Percentiles rank a stretch among this genome's conserved stretches.
Conservation (phyloP, 2,113 vertebrate genomes). For the Anhinga anhinga region DNA sequence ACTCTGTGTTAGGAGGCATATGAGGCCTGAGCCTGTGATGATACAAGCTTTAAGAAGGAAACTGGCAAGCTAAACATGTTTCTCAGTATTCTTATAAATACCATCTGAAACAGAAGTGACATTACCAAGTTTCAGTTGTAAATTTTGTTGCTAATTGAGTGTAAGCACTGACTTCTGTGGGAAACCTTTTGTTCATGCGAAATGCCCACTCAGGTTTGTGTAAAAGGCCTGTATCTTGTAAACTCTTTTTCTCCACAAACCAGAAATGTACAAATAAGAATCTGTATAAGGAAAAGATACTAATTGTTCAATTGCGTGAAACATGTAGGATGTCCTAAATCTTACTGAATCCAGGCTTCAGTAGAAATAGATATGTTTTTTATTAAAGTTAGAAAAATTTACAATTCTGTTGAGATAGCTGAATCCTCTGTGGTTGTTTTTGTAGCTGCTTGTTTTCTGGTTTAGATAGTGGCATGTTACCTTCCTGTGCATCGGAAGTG, state of each 20-base stretch:
- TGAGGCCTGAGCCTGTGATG: background rate
- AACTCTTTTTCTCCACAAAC: background rate
- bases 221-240: background rate
- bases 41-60: background rate
- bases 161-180: background rate
- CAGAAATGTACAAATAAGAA: background rate
- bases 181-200: background rate
- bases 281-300: background rate
- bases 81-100: background rate
- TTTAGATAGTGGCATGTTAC: background rate
- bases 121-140: background rate
- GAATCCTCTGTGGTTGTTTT: background rate
- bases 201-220: background rate
- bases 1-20: accelerated
- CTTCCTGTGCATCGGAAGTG: background rate
- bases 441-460: background rate
- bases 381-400: background rate
- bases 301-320: background rate
- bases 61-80: background rate
- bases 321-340: background rate
- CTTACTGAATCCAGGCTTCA: background rate
- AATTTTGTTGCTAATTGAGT: background rate
- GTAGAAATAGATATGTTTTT: background rate
- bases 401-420: background rate
- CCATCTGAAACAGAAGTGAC: background rate